Base-by-base conservation (phyloP, 2,113 vertebrate species). In the Pao palembangensis region DNA sequence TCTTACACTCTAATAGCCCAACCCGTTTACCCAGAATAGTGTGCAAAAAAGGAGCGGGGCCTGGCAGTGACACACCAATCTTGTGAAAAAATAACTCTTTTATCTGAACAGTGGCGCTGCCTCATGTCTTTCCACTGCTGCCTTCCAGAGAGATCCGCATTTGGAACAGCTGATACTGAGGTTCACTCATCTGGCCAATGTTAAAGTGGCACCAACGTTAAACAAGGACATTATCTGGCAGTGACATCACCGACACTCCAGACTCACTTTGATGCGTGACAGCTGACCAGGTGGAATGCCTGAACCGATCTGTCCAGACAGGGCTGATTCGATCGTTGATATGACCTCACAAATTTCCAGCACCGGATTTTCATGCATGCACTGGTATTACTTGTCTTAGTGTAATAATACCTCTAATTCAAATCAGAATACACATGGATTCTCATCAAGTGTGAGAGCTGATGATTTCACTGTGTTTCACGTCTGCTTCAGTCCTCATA, bases 141-240 rank as follows among this genome's bases (percentile, higher is more conserved):
- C 83, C 71, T 71, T 82, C 85, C 70, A 88, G 79, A 81, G 69
- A 68, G 68, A 71, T 78, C 73, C 76, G 67, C 79, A 86, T 87
- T 86, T 83, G 78, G 85, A 88, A 79, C 69, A 43, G 69, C 78
- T 79, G 81, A 85, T 84, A 87, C 52, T 25, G 67, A 69, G 69
- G 77, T 78, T n/a, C 57, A 21, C 67, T 69, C 7, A 38, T 85
- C 80, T 89, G 86, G 80, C 61, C 62, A 81, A 34, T 78, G 81
- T 87, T 82, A 71, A 75, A 75, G 71, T 62, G 58, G 61, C 44
- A 59, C 44, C 13, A 58, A 57, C 64, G 60, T 61, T 56, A 25
- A 64, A 71, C 18, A 17, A 63, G 69, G 70, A 77, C 73, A 80
- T 82, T 69, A 64, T 69, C 68, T 46, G 75, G 69, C 48, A n/a